phyloP scores from a whole-genome alignment of 2,888 invertebrate genomes.

The Napeogenes inachia region DNA sequence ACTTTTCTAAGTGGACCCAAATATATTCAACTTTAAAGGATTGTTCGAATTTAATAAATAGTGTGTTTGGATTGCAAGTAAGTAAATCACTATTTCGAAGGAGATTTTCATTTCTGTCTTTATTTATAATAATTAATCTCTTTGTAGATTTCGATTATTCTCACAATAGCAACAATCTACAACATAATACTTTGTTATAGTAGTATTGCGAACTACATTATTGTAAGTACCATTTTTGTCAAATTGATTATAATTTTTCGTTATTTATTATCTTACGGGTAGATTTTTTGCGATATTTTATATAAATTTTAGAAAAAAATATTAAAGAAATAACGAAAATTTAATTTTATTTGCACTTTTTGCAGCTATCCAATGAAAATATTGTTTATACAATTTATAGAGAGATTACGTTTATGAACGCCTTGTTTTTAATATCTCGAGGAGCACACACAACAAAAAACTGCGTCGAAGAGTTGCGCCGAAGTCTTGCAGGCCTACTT shows the following conservation, averaged over 20 bases:
- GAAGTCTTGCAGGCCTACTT: slow-evolving; percentile 11
- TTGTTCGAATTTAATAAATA: slow-evolving; percentile 3
- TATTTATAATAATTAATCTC: neutral
- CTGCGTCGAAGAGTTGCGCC: slow-evolving; percentile 4
- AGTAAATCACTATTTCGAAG: neutral
- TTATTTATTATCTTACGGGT: too few relatives aligned
- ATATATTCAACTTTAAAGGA: slow-evolving; percentile 4
- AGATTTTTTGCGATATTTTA: too few relatives aligned
- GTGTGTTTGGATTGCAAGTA: slow-evolving; percentile 10
- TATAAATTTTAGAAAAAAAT: too few relatives aligned
- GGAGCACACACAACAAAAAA: slow-evolving; percentile 9
- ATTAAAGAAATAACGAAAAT: too few relatives aligned
- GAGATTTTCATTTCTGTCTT: too few relatives aligned
- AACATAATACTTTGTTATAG: slow-evolving; percentile 18
- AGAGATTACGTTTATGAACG: slow-evolving; percentile 7
- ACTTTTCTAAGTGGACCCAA: slow-evolving; percentile 15
- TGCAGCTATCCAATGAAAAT: too few relatives aligned
- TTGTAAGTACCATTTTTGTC: neutral
- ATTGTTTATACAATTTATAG: neutral
- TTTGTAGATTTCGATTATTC: slow-evolving; percentile 9
- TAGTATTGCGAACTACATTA: neutral
- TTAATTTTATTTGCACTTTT: too few relatives aligned
- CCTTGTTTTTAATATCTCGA: slow-evolving; percentile 31
- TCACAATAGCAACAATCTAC: neutral
- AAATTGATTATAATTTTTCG: too few relatives aligned